These are phyloP conservation scores for Potamilus streckersoni DNA, from an alignment of 1,140 invertebrate species.

Conservation along the genomic window DNA sequence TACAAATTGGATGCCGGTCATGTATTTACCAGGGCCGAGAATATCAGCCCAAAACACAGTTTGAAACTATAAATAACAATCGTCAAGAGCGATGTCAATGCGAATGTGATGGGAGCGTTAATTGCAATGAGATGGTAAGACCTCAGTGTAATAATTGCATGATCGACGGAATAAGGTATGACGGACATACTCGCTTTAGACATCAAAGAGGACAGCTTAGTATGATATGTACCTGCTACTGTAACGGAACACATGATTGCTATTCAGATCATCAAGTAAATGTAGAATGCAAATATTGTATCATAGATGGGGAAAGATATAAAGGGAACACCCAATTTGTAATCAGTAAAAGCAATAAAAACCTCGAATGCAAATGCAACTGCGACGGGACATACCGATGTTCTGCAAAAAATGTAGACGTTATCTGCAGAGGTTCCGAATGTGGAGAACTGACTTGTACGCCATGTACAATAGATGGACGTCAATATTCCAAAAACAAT, in stretches of 20 bases:
- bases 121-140: constrained; percentile 6
- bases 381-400: constrained; percentile 13
- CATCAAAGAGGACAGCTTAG: background rate
- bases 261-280: background rate
- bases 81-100: constrained; percentile 13
- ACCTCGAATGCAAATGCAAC: constrained; percentile 22
- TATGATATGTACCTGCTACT: constrained; percentile 24
- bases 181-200: constrained; percentile 18
- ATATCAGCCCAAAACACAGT: constrained; percentile 7
- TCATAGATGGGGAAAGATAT: constrained; percentile 6
- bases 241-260: constrained; percentile 17
- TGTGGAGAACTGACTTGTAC: constrained; percentile 1
- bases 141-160: constrained; percentile 12
- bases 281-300: constrained; percentile 14
- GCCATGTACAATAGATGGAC: constrained; percentile 11
- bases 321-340: constrained; percentile 14
- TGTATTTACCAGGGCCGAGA: constrained; percentile 15
- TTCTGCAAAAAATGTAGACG: background rate
- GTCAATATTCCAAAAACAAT: constrained; percentile 7
- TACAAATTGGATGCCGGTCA: constrained; percentile 14
- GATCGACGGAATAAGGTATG: constrained; percentile 18
- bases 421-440: background rate
- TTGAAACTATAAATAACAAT: background rate
- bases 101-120: constrained; percentile 14
- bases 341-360: background rate